These are phyloP conservation scores for Myiagra hebetior DNA, from an alignment of 2,113 vertebrate genomes.

Conservation along the genomic window DNA sequence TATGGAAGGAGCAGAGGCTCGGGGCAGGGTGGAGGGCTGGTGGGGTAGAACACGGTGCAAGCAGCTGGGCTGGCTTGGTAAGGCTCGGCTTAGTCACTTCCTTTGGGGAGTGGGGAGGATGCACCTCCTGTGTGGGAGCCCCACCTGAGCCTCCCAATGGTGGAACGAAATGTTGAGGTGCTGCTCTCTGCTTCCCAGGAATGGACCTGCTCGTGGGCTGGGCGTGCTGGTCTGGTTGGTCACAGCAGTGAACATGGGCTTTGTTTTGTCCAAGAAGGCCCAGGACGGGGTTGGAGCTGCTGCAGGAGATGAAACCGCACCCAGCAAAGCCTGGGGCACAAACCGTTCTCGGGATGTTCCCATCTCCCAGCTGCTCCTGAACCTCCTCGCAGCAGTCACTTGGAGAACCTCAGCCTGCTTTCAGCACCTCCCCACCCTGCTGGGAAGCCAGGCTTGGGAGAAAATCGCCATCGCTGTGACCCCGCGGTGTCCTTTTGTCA, in stretches of 20 bases:
- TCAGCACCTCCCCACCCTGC: not conserved
- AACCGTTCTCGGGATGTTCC: not conserved
- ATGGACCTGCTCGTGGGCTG: fast-evolving
- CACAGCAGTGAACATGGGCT: fast-evolving
- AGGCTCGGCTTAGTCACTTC: constrained; percentile 29
- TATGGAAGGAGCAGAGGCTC: not conserved
- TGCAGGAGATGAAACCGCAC: not conserved
- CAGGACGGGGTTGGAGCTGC: fast-evolving
- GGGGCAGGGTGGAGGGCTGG: not conserved
- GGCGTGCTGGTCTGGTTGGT: not conserved
- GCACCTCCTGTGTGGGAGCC: not conserved
- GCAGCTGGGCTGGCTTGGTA: not conserved
- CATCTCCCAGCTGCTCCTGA: not conserved
- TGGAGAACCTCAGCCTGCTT: not conserved
- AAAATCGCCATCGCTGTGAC: fast-evolving
- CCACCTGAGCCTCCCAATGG: not conserved
- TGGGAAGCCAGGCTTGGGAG: not conserved
- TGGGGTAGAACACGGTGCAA: not conserved
- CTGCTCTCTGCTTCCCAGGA: not conserved
- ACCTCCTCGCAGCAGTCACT: not conserved
- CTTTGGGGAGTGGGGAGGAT: not conserved
- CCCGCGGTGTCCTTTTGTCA: not conserved
- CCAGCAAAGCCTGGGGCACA: not conserved
- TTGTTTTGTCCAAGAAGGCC: not conserved
- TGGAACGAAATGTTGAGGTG: fast-evolving